phyloP scores from a whole-genome alignment of 2,113 vertebrate genomes.

The Sula dactylatra region DNA sequence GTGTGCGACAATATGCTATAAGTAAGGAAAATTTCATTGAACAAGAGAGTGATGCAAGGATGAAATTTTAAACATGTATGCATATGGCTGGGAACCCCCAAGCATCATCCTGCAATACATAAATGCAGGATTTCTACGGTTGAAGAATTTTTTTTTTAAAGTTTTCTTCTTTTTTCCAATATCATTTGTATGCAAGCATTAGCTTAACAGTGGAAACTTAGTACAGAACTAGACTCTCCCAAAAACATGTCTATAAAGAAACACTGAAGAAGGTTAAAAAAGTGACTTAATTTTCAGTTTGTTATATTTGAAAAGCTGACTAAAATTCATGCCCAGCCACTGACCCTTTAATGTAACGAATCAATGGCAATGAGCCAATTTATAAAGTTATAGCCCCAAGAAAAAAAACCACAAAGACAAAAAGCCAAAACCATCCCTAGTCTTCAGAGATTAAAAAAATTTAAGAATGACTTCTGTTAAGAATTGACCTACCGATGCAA shows the following conservation, averaged over 20 bases:
- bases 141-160: neutral
- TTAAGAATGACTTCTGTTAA: neutral
- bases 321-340: neutral
- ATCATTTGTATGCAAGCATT: neutral
- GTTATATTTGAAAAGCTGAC: neutral
- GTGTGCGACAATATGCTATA: neutral
- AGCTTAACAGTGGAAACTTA: constrained; percentile 2
- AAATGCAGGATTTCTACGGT: neutral
- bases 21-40: neutral
- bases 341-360: neutral
- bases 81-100: neutral
- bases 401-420: neutral
- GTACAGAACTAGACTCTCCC: neutral
- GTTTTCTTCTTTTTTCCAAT: neutral
- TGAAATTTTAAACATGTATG: neutral
- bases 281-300: neutral
- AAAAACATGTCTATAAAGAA: neutral
- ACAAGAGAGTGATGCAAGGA: neutral
- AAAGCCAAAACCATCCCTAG: neutral
- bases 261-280: neutral
- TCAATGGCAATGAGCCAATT: neutral
- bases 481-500: neutral
- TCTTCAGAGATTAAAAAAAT: neutral
- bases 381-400: neutral
- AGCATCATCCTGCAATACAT: neutral